Base-by-base conservation (phyloP, 1,140 invertebrate genomes). In the Aculops lycopersici region DNA sequence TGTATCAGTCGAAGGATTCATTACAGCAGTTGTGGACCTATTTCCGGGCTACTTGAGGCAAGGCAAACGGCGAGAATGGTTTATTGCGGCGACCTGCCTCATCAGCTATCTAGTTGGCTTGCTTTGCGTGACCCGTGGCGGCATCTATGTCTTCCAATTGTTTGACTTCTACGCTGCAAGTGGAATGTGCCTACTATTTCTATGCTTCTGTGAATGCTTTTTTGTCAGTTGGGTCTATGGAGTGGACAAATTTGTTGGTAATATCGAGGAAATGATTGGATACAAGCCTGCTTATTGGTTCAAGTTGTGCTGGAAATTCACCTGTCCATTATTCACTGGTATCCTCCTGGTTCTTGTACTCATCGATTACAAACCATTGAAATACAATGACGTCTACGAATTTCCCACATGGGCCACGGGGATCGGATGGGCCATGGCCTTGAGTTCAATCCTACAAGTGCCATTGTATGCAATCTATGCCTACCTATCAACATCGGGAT, bases 1-100 rank as follows among this genome's bases (percentile, higher is more conserved):
- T 56, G 72, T 73, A 42, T 71, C 70, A 1, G 69, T 77, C 20
- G 73, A 79, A 56, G 71, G 72, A 14, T 70, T 77, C 41, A 68
- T 71, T 39, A 73, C 72, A 4, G 65, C 70, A 1, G 63, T 75
- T 43, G 63, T 74, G 3, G 73, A 78, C 49, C 57, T 64, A 40
- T 69, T 67, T 57, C 71, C 72, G 1, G 51, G 62, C 16, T 44
- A 51, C 35, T 48, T 64, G 4, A 43, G 58, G 12, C 38, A 43
- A 21, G 58, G 57, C 4, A 48, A 58, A 36, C 38, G 56, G 39
- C 52, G 67, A 43, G 62, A 63, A 47, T 31, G 24, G 39, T 70
- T 71, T 45, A 70, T 68, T 14, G 56, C 62, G 15, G 49, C 48
- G 2, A 60, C 68, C 31, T 72, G 70, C 50, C 17, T 63, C 2